A percentile compares a stretch with the other conserved stretches of the same genome.
These are phyloP conservation scores for Pollenia griseotomentosa DNA, from an alignment of 2,888 invertebrate species.

Conservation along the genomic window DNA sequence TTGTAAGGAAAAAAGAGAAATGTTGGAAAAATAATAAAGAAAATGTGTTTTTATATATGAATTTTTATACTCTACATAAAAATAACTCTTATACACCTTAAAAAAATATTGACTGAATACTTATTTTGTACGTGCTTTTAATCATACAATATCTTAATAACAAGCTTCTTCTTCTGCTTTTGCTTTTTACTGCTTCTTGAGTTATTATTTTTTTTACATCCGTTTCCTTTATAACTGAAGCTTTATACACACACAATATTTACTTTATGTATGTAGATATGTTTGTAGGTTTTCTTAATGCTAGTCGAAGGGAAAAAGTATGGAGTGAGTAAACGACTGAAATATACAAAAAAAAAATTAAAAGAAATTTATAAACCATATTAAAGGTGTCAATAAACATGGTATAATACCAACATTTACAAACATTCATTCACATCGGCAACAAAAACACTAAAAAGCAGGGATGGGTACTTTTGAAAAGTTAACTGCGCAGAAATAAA, in stretches of 20 bases:
- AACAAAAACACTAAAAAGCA: not conserved
- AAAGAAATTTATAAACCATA: constrained; percentile 19
- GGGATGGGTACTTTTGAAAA: not conserved
- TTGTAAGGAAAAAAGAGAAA: not conserved
- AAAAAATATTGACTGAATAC: constrained; percentile 16
- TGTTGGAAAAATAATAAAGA: not conserved
- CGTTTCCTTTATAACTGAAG: not conserved
- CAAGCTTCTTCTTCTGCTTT: constrained; percentile 14
- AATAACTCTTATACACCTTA: not conserved
- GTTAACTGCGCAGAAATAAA: not conserved
- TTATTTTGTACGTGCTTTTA: constrained; percentile 28
- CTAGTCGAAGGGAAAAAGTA: not conserved
- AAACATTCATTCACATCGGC: constrained; percentile 7
- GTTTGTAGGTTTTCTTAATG: constrained; percentile 4
- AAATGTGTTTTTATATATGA: not conserved
- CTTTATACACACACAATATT: constrained; percentile 33
- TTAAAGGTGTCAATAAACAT: constrained; percentile 64
- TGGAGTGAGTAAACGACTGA: not conserved
- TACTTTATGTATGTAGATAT: not conserved
- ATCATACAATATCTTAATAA: constrained; percentile 48
- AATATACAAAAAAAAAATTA: constrained; percentile 10
- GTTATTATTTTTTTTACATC: constrained; percentile 12
- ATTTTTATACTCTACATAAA: not conserved
- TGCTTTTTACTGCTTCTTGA: not conserved
- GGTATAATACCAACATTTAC: constrained; percentile 55